Base-by-base conservation (phyloP, 1,140 invertebrate genomes). In the Callitettix versicolor region DNA sequence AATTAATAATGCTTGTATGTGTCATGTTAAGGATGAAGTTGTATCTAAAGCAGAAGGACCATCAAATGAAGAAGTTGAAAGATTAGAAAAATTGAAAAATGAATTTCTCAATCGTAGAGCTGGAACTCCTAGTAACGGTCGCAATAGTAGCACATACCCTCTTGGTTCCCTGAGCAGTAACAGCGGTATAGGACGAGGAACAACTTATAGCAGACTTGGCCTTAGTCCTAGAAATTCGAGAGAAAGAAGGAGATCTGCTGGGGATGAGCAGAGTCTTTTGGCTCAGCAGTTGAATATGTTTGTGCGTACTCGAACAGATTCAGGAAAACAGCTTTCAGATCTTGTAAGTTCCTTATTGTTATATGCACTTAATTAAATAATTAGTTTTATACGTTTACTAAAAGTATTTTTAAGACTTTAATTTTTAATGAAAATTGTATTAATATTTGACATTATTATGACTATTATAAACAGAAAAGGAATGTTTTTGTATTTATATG, bases 311-410 rank as follows among this genome's bases (percentile, higher is more conserved):
- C 76, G 86, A 56, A 89, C 87, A 11, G 86, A 88, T 67, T 90
- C 87, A 42, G 88, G 87, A 30, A 88, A 89, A 71, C 82, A 84
- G 61, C 73, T 91, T 24, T 84, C 85, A 12, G 88, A 91, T 70
- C 79, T 87, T 73, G 87, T 70, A 56, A 58, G 57, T 58, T 53
- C 30, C n/a, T n/a, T n/a, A n/a, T n/a, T n/a, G n/a, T n/a, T n/a
- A n/a, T n/a, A n/a, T n/a, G n/a, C n/a, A n/a, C n/a, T n/a, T n/a
- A n/a, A n/a, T n/a, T n/a, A n/a, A n/a, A n/a, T n/a, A n/a, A n/a
- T n/a, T n/a, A n/a, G n/a, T n/a, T n/a, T n/a, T n/a, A n/a, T n/a
- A n/a, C n/a, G n/a, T n/a, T n/a, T n/a, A n/a, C n/a, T n/a, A n/a
- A n/a, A n/a, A n/a, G n/a, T n/a, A n/a, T n/a, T n/a, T n/a, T n/a